Conservation (phyloP, 2,797 vertebrate genomes). For the Eleutherodactylus coqui region DNA sequence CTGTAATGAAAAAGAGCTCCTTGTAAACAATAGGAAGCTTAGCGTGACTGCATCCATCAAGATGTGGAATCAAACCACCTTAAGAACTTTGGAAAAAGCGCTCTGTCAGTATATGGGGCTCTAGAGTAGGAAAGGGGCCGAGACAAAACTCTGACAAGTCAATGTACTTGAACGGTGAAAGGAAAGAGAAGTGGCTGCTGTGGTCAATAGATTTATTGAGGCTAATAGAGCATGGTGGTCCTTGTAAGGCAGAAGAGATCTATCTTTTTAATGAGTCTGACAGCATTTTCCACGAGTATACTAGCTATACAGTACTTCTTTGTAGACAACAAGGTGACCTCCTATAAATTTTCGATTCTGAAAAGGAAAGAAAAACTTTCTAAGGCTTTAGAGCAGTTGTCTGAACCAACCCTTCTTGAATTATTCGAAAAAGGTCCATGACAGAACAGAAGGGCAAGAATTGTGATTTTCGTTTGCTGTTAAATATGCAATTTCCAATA, state of each 20-base stretch:
- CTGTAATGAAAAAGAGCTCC: slow-evolving; percentile 42
- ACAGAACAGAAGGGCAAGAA: slow-evolving; percentile 31
- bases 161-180: slow-evolving; percentile 59
- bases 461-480: slow-evolving; percentile 35
- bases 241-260: slow-evolving; percentile 55
- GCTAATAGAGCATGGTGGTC: slow-evolving; percentile 63
- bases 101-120: slow-evolving; percentile 28
- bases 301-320: slow-evolving; percentile 66
- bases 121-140: slow-evolving; percentile 27
- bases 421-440: slow-evolving; percentile 36
- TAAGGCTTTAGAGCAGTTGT: slow-evolving; percentile 41
- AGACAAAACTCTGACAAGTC: slow-evolving; percentile 55
- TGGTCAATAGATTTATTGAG: slow-evolving; percentile 68
- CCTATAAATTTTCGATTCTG: slow-evolving; percentile 62
- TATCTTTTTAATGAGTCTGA: slow-evolving; percentile 67
- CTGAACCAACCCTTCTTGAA: slow-evolving; percentile 16
- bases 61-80: slow-evolving; percentile 38
- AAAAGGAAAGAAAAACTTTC: slow-evolving; percentile 53
- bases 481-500: slow-evolving; percentile 35
- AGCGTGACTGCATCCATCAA: slow-evolving; percentile 40
- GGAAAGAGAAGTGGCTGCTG: slow-evolving; percentile 59
- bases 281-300: slow-evolving; percentile 46
- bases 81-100: slow-evolving; percentile 38
- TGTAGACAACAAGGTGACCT: slow-evolving; percentile 64
- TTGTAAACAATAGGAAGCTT: slow-evolving; percentile 51